Base-by-base conservation (phyloP, 2,797 vertebrate genomes). In the Cygnus olor region DNA sequence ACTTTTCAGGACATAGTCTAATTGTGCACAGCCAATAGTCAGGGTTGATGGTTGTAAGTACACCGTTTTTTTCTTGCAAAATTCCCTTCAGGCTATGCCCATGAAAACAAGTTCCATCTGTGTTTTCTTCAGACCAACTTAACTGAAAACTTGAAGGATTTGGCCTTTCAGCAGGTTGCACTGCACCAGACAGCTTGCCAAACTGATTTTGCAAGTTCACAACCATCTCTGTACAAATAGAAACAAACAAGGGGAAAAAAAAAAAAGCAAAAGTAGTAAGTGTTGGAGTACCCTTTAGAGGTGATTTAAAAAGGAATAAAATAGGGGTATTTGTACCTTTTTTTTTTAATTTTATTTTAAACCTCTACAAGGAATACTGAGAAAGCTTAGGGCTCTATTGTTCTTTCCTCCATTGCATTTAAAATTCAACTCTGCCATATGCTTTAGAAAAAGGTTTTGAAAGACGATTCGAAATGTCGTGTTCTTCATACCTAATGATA, bases 21-120 rank as follows among this genome's bases (percentile, higher is more conserved):
- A 97, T 85, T 12, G 98, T 97, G 45, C 98, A 97, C 36, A 99
- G 97, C 98, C 98, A 99, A 73, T 98, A 99, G 11, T 97, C 90
- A 60, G 94, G 60, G 79, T 98, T 98, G 88, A 90, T 58, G 84
- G 96, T 72, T 20, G n/a, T 74, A 71, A 95, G 85, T 6, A 88
- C 45, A 40, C 95, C 95, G 47, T 74, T 32, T 71, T 95, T 97
- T 85, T 96, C 94, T 89, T 95, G 91, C 89, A 98, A 82, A 91
- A 98, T 12, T 68, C 92, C 98, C 96, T 96, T 95, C 78, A 99
- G 97, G 92, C 95, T 97, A 57, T 98, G 97, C 20, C 96, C 73
- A 4, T 98, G 98, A 96, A 98, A 98, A 92, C 98, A 98, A 60
- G 79, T 96, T 79, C 77, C 93, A 70, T 97, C 93, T 34, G 94